Conservation (phyloP, 1,140 invertebrate species). For the Matsumurasca onukii region DNA sequence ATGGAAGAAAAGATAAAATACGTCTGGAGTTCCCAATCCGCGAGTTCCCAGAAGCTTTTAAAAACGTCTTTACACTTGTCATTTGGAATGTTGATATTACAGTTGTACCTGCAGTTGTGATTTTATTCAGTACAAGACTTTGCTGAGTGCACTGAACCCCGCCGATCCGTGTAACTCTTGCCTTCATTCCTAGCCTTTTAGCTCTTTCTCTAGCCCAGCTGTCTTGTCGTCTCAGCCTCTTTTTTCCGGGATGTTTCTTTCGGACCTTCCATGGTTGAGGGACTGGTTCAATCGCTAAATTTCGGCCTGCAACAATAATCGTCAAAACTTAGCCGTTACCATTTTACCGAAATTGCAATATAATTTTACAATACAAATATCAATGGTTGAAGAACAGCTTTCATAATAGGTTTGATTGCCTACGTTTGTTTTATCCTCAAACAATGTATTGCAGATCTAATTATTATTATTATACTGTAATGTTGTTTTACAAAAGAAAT, state of each 20-base stretch:
- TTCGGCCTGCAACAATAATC: neutral
- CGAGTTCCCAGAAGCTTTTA: slow-evolving; percentile 1
- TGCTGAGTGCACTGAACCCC: neutral
- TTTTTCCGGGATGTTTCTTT: neutral
- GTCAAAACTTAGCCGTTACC: too few relatives aligned
- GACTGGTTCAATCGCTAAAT: neutral
- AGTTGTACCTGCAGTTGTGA: slow-evolving; percentile 11
- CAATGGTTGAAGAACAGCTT: too few relatives aligned
- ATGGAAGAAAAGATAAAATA: neutral
- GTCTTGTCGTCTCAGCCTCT: neutral
- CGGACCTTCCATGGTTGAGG: neutral
- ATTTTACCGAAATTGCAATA: too few relatives aligned
- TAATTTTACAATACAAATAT: too few relatives aligned
- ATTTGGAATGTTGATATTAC: neutral
- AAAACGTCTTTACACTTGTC: neutral
- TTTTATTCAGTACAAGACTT: neutral
- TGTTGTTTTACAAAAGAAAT: too few relatives aligned
- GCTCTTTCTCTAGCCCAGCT: neutral
- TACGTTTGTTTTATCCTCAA: too few relatives aligned
- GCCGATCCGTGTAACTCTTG: neutral
- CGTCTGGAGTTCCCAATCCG: neutral
- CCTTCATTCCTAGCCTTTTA: neutral
- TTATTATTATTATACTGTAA: too few relatives aligned
- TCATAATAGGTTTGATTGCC: too few relatives aligned
- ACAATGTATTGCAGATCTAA: too few relatives aligned